Conservation (phyloP, 2,888 invertebrate genomes). For the Dicycla oo region DNA sequence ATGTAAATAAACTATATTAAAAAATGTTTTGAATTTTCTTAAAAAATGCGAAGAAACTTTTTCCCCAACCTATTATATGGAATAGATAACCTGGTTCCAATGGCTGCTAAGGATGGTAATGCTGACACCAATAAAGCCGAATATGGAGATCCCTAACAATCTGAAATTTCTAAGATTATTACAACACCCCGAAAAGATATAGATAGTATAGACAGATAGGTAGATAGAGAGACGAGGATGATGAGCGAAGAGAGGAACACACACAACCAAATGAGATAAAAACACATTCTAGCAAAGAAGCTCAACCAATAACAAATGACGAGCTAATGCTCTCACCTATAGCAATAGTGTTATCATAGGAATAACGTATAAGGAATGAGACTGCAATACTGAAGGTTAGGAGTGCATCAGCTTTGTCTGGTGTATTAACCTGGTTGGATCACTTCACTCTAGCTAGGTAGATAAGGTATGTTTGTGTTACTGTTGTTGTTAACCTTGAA, state of each 20-base stretch:
- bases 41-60: no score
- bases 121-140: background rate
- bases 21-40: no score
- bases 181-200: background rate
- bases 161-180: background rate
- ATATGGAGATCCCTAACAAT: no score
- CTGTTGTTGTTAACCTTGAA: background rate
- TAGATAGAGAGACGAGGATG: background rate
- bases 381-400: conserved; percentile 36
- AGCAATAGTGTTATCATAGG: conserved; percentile 36
- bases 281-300: background rate
- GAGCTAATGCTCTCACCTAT: conserved; percentile 7
- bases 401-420: conserved; percentile 46
- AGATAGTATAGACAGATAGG: background rate
- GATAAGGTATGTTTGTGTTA: background rate
- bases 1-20: no score
- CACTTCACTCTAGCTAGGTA: background rate
- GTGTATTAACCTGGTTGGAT: conserved; percentile 24
- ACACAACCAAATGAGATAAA: background rate
- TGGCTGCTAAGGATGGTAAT: background rate
- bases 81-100: background rate
- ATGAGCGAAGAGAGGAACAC: background rate
- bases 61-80: no score
- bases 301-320: conserved; percentile 33
- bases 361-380: conserved; percentile 19